Evolutionary conservation across 2,113 vertebrate species (phyloP).

Genomic region (Solea senegalensis): DNA sequence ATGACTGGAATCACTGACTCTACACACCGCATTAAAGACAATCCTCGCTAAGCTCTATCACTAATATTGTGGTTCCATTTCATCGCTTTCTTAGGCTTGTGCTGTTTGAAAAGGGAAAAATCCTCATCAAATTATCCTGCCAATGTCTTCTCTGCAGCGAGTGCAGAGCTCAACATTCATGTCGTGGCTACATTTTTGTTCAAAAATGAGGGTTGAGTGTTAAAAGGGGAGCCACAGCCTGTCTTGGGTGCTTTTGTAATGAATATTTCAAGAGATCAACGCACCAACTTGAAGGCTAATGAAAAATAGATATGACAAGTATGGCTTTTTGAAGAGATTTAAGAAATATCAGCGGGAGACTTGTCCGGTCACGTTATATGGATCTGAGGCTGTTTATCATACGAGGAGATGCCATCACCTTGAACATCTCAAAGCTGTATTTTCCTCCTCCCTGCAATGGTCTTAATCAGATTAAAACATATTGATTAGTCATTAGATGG

Average conservation of each 20-base stretch:
- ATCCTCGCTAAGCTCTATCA: background rate
- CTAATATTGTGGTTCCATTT: conserved; percentile 20
- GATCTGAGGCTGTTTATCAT: conserved; percentile 24
- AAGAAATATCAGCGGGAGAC: conserved; percentile 29
- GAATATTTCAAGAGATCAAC: conserved; percentile 67
- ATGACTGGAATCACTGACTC: conserved; percentile 24
- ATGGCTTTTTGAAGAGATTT: conserved; percentile 55
- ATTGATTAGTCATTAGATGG: conserved; percentile 53
- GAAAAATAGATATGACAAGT: conserved; percentile 66
- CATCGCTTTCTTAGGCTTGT: conserved; percentile 2
- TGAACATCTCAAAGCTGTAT: conserved; percentile 10
- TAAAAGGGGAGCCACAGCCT: conserved; percentile 39
- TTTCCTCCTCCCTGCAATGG: background rate
- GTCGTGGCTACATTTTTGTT: conserved; percentile 9
- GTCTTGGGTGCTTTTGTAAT: conserved; percentile 51
- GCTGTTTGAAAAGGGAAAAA: conserved; percentile 9
- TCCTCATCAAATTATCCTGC: conserved; percentile 1
- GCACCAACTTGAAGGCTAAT: conserved; percentile 61
- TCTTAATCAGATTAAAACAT: conserved; percentile 50
- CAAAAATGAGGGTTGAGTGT: conserved; percentile 26
- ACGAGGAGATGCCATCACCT: background rate
- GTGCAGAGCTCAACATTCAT: background rate
- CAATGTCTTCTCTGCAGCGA: background rate
- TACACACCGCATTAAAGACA: conserved; percentile 8
- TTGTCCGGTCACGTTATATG: background rate